A percentile compares a stretch with the other conserved stretches of the same genome.
Evolutionary conservation across 2,113 vertebrate species (phyloP).

Genomic region (Acrocephalus kingi): DNA sequence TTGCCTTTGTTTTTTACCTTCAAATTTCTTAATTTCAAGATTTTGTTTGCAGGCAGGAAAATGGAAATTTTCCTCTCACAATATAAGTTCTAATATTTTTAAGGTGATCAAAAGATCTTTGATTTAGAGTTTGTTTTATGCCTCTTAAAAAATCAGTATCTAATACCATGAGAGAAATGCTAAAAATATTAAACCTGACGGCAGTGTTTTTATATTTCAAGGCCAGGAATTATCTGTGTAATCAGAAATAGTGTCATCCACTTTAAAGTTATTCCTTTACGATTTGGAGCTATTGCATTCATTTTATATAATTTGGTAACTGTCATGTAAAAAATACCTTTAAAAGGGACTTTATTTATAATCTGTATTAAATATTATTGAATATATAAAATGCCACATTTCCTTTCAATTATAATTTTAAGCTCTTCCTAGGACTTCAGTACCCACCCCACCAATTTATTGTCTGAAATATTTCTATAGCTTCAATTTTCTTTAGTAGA

Average conservation of each 20-base stretch:
- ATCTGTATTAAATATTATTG: background rate
- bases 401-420: background rate
- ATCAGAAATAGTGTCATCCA: background rate
- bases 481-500: background rate
- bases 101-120: background rate
- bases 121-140: too few relatives aligned
- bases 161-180: background rate
- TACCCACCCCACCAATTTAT: background rate
- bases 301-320: background rate
- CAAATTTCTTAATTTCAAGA: background rate
- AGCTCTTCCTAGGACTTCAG: background rate
- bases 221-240: background rate
- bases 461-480: background rate
- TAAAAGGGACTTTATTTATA: background rate
- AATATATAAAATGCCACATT: background rate
- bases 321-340: background rate
- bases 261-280: background rate
- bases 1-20: background rate
- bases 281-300: rapidly evolving
- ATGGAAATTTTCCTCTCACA: background rate
- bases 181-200: background rate
- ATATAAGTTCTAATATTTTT: background rate
- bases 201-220: background rate
- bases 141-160: too few relatives aligned
- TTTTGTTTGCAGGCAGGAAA: background rate